Base-by-base conservation (phyloP, 2,113 vertebrate genomes). In the Pterophyllum scalare region DNA sequence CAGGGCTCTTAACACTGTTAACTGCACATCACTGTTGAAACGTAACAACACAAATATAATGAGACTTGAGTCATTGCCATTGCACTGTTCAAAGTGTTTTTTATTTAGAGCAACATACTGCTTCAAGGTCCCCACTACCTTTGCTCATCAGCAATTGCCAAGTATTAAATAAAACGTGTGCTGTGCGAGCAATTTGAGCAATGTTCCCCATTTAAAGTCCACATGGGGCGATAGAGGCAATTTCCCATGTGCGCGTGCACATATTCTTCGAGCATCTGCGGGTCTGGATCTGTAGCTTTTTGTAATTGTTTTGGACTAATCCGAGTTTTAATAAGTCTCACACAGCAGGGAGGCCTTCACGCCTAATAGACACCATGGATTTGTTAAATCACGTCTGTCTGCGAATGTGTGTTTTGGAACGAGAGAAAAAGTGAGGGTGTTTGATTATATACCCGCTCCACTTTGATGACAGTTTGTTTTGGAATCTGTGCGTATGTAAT, bases 281-380 rank as follows among this genome's bases (percentile, higher is more conserved):
- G 76, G 75, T 88, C 76, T 84, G 35, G 75, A 85, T 92, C 74
- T 90, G 89, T 88, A 76, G 86, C 88, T 82, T 90, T 88, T 87
- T 91, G 80, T 91, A 91, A 93, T 93, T 90, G 93, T 93, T 93
- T 93, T 81, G 86, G 89, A 82, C 86, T 92, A 92, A 94, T 94
- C 90, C 90, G 72, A 81, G 87, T 92, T 93, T 94, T 93, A 94
- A 94, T 94, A 92, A 89, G 91, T 88, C 86, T 92, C 72, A 85
- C 92, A 22, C 94, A 90, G 92, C 89, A 20, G 92, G 93, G 82
- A 78, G 70, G 92, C 77, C 83, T 88, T 81, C 88, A 89, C 62
- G 59, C 85, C 86, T 85, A 90, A 91, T 86, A 92, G 87, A 88
- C 86, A 85, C 86, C 62, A 59, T 70, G 70, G 89, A 94, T 92